Percentiles rank a stretch among this genome's conserved stretches.
These are phyloP conservation scores for Heliconius ethilla DNA, from an alignment of 2,888 invertebrate species.

Conservation along the genomic window DNA sequence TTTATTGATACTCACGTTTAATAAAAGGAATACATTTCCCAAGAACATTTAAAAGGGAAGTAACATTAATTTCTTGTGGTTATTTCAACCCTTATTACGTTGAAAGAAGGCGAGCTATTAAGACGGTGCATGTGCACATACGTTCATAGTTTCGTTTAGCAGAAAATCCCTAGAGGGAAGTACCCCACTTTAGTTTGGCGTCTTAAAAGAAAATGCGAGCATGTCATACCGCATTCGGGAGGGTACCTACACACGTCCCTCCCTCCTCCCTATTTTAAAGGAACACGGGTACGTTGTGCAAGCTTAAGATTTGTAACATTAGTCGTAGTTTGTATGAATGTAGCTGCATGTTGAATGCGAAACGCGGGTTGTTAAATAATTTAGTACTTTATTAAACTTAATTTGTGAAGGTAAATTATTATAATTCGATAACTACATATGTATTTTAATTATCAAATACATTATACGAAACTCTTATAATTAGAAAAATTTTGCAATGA, in stretches of 20 bases:
- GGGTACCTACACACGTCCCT: conserved; percentile 27
- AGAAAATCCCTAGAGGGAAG: conserved; percentile 43
- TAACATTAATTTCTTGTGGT: conserved; percentile 6
- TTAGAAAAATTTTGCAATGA: not conserved
- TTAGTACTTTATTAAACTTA: not conserved
- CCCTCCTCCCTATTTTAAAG: conserved; percentile 19
- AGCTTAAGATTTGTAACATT: conserved; percentile 29
- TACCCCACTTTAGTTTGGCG: conserved; percentile 44
- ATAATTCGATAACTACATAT: not conserved
- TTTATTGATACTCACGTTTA: conserved; percentile 22
- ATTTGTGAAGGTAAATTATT: not conserved
- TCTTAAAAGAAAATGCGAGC: conserved; percentile 44
- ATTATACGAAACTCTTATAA: no score
- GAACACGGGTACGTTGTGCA: conserved; percentile 29
- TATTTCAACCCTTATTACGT: conserved; percentile 31
- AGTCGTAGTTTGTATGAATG: conserved; percentile 12
- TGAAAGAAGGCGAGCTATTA: conserved; percentile 38
- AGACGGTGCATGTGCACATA: conserved; percentile 39
- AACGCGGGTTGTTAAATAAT: not conserved
- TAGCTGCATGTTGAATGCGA: conserved; percentile 8
- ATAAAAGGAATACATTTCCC: conserved; percentile 25
- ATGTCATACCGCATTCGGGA: conserved; percentile 35
- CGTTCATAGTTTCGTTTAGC: conserved; percentile 39
- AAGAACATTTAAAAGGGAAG: conserved; percentile 17
- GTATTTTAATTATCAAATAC: not conserved